These are phyloP conservation scores for Petrocephalus microphthalmus DNA, from an alignment of 2,113 vertebrate species.

Conservation along the genomic window DNA sequence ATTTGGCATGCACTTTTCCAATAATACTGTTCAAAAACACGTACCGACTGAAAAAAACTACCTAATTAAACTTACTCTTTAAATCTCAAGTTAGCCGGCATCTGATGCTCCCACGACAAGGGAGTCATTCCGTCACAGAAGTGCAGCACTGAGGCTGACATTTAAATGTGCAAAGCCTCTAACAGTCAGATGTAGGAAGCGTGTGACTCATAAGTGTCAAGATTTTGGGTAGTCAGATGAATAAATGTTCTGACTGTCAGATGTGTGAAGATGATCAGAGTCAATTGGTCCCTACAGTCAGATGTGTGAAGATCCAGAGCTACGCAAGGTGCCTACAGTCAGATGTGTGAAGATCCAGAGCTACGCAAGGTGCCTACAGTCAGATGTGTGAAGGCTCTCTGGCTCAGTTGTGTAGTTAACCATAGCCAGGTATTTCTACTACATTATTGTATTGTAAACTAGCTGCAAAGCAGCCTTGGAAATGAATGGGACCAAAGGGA, in stretches of 20 bases:
- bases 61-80: not conserved
- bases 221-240: not conserved
- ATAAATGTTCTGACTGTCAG: not conserved
- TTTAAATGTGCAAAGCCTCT: slow-evolving; percentile 10
- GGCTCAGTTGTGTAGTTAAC: not conserved
- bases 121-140: slow-evolving; percentile 12
- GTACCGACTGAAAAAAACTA: not conserved
- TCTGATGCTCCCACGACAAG: slow-evolving; percentile 2
- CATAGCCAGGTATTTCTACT: not conserved
- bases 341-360: slow-evolving; percentile 7
- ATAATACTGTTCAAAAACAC: no score
- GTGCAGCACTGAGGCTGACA: slow-evolving; percentile 2
- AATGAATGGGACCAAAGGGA: not conserved
- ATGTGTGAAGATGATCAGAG: not conserved
- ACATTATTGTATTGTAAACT: not conserved
- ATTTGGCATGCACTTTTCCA: not conserved
- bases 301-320: slow-evolving; percentile 7
- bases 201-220: not conserved
- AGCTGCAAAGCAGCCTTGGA: not conserved
- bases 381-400: not conserved
- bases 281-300: not conserved
- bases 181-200: slow-evolving; percentile 17
- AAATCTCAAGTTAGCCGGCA: not conserved
- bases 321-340: not conserved
- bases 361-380: not conserved